Conservation (phyloP, 1,140 invertebrate species). For the Rhynchophorus ferrugineus region DNA sequence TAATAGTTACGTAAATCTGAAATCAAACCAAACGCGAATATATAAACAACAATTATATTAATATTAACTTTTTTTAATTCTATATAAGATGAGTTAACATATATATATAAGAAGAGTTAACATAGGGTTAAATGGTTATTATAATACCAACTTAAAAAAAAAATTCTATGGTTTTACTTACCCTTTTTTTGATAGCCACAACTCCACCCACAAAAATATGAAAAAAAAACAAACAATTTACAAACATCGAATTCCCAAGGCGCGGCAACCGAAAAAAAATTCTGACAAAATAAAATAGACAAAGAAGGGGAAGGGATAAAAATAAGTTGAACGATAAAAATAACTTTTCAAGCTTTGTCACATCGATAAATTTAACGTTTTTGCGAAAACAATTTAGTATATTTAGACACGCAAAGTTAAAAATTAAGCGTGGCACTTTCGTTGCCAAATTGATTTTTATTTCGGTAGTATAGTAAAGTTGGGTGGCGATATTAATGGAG, state of each 20-base stretch:
- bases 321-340: not conserved
- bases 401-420: not conserved
- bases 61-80: too few relatives aligned
- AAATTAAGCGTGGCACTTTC: not conserved
- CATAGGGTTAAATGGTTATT: too few relatives aligned
- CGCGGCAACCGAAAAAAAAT: not conserved
- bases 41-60: too few relatives aligned
- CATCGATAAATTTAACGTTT: not conserved
- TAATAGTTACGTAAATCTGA: too few relatives aligned
- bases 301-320: not conserved
- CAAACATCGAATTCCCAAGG: not conserved
- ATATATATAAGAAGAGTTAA: too few relatives aligned
- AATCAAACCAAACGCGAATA: too few relatives aligned
- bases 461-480: not conserved
- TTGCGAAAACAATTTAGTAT: not conserved
- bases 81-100: too few relatives aligned
- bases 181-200: not conserved
- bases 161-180: too few relatives aligned
- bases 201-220: not conserved
- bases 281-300: not conserved
- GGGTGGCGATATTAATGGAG: too few relatives aligned
- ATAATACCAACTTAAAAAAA: too few relatives aligned
- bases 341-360: not conserved
- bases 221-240: not conserved
- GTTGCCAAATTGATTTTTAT: not conserved